Conservation (phyloP, 2,113 vertebrate species). For the Rhynchopsitta pachyrhyncha region DNA sequence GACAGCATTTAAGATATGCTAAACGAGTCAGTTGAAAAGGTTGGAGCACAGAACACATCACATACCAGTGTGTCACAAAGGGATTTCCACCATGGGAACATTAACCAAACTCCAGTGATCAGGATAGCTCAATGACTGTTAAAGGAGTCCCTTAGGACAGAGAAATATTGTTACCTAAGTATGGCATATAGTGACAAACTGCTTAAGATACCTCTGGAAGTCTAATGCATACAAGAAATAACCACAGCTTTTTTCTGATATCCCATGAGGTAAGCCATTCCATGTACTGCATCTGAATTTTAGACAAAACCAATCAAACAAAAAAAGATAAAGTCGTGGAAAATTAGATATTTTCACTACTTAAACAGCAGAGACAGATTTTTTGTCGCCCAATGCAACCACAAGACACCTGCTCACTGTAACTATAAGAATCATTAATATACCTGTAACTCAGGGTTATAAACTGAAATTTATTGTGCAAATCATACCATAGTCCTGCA, state of each 20-base stretch:
- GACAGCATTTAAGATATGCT: neutral
- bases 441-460: neutral
- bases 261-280: neutral
- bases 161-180: neutral
- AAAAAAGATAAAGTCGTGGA: neutral
- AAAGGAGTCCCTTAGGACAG: neutral
- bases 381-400: neutral
- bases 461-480: neutral
- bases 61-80: neutral
- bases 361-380: neutral
- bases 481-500: neutral
- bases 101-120: neutral
- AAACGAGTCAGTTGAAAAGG: neutral
- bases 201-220: neutral
- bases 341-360: neutral
- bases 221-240: neutral
- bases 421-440: neutral
- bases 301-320: neutral
- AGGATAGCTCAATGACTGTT: neutral
- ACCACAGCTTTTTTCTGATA: neutral
- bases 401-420: neutral
- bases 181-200: neutral
- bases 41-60: neutral
- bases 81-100: neutral
- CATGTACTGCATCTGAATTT: neutral